These are phyloP conservation scores for Zhengitettix transpicula DNA, from an alignment of 2,888 invertebrate genomes.

Conservation along the genomic window DNA sequence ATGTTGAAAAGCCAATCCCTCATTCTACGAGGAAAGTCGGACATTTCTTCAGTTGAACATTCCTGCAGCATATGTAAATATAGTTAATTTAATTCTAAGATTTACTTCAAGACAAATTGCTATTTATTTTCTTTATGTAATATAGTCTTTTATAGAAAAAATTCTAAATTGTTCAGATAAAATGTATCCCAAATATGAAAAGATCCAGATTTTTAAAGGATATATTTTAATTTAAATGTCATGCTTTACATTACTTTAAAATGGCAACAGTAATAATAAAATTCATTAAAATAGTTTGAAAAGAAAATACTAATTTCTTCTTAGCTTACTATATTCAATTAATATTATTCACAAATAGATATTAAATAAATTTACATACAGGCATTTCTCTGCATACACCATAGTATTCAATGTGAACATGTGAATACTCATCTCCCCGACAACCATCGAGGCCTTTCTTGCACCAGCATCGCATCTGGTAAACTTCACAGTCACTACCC, in stretches of 20 bases:
- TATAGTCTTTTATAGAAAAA: neutral
- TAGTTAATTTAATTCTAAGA: neutral
- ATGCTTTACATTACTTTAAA: too few relatives aligned
- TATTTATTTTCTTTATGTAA: too few relatives aligned
- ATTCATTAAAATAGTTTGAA: neutral
- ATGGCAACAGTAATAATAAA: too few relatives aligned
- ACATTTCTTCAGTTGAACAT: constrained; percentile 72
- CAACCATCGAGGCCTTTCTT: constrained; percentile 58
- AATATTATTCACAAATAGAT: neutral
- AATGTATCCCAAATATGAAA: too few relatives aligned
- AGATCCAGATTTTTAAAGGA: too few relatives aligned
- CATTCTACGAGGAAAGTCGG: constrained; percentile 92
- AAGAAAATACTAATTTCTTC: neutral
- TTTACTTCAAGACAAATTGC: neutral
- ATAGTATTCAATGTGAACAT: constrained; percentile 88
- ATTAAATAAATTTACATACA: constrained; percentile 27
- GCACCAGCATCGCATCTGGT: constrained; percentile 85
- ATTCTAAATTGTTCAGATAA: too few relatives aligned
- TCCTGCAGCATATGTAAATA: constrained; percentile 29
- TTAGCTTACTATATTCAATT: neutral
- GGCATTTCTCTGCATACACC: constrained; percentile 70
- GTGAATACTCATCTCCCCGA: constrained; percentile 54
- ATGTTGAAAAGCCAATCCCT: constrained; percentile 97
- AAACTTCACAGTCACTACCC: constrained; percentile 84
- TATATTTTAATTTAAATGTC: too few relatives aligned